Evolutionary conservation across 2,888 invertebrate species (phyloP).

Genomic region (Ophonus ardosiacus): DNA sequence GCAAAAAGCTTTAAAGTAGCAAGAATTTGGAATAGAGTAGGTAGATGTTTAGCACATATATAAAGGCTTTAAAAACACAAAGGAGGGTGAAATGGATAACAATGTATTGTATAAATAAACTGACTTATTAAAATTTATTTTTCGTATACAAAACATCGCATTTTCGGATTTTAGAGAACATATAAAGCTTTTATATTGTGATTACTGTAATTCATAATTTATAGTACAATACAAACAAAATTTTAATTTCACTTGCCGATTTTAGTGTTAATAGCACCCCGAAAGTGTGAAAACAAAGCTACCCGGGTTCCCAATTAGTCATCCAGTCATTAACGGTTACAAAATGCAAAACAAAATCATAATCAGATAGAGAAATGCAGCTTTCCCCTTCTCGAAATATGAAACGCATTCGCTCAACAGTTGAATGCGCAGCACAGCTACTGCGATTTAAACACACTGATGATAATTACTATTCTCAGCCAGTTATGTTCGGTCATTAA

Average conservation of each 20-base stretch:
- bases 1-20: too few species aligned
- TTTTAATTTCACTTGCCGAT: not conserved
- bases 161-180: too few species aligned
- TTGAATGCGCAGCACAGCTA: conserved; percentile 33
- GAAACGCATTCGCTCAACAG: conserved; percentile 38
- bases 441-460: conserved; percentile 52
- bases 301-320: conserved; percentile 13
- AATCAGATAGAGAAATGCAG: conserved; percentile 45
- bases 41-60: too few species aligned
- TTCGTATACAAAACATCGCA: too few species aligned
- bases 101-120: too few species aligned
- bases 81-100: too few species aligned
- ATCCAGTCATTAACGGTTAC: conserved; percentile 28
- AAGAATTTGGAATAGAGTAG: too few species aligned
- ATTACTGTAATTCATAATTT: too few species aligned
- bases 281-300: conserved; percentile 5
- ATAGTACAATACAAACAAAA: not conserved
- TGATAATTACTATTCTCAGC: conserved; percentile 55
- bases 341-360: conserved; percentile 42
- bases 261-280: not conserved
- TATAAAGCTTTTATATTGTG: too few species aligned
- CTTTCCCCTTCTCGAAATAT: conserved; percentile 18
- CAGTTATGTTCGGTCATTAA: conserved; percentile 60
- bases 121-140: too few species aligned
- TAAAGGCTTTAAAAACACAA: too few species aligned